Percentiles rank a stretch among this genome's conserved stretches.
Conservation (phyloP, 2,888 invertebrate genomes). For the Coenonympha glycerion region DNA sequence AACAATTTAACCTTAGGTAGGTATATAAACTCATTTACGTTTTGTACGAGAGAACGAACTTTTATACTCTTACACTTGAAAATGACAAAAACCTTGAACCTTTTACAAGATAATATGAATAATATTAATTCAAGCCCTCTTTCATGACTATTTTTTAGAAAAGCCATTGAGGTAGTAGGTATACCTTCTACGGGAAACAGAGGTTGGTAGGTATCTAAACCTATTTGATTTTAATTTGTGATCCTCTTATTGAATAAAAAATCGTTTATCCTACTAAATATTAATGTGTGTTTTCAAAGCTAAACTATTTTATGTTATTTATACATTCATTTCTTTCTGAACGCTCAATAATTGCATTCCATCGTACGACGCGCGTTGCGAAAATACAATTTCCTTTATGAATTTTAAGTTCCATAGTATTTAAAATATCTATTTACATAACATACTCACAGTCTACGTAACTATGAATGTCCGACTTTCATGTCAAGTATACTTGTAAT, state of each 20-base stretch:
- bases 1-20: no score
- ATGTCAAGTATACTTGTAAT: constrained; percentile 12
- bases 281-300: no score
- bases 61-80: neutral
- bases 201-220: no score
- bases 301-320: no score
- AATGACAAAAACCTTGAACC: neutral
- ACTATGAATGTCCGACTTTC: neutral
- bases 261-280: no score
- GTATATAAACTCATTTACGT: no score
- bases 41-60: no score
- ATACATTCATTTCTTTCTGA: neutral
- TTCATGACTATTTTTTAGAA: neutral
- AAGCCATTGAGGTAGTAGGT: no score
- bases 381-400: neutral
- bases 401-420: neutral
- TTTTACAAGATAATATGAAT: neutral
- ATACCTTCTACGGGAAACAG: no score
- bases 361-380: neutral
- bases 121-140: neutral
- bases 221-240: no score
- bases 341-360: neutral
- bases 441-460: no score
- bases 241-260: no score
- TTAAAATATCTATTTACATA: neutral